Base-by-base conservation (phyloP, 2,888 invertebrate genomes). In the Heliconius sara region DNA sequence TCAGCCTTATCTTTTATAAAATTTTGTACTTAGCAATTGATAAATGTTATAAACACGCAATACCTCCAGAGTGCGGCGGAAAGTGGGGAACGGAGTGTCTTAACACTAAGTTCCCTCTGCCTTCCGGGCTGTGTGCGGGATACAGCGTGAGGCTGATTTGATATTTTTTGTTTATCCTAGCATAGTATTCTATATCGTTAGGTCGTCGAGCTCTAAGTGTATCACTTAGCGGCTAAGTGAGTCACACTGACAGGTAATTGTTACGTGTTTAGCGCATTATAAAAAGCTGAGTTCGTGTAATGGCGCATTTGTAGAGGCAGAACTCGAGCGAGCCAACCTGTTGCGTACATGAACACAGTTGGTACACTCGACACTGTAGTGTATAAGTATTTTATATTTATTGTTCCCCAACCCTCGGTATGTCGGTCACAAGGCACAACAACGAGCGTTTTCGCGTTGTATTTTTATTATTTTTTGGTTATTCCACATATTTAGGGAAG, bases 271-370 rank as follows among this genome's bases (percentile, higher is more conserved):
- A 66, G 65, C 65, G 71, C 34, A 30, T n/a, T 47, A 65, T 30
- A 72, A 77, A 71, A 77, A 77, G 63, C 30, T n/a, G 63, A 43
- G 39, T 30, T 57, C 43, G 74, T 60, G 30, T 73, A 73, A 73
- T 73, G 57, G 72, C 72, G 72, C 72, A 60, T 60, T 73, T 60
- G 60, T 34, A 60, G 34, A 57, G n/a, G 30, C 57, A 73, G 16
- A 34, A 34, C 52, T 47, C 72, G 34, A 63, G 74, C 67, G 43
- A 2, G 27, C 10, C 78, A 57, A 78, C 78, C 71, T 78, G 73
- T 78, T 78, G 78, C 72, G 66, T 3, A n/a, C 71, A 63, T 63
- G 77, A 47, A 30, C 52, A 7, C 52, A 52, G 52, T 19, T 6
- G 52, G 52, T 22, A 52, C 52, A 52, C 7, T 19, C 52, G 52